A percentile compares a stretch with the other conserved stretches of the same genome.
phyloP scores from a whole-genome alignment of 35 echinoderm and acorn worm genomes.

The Chiridota heheva region DNA sequence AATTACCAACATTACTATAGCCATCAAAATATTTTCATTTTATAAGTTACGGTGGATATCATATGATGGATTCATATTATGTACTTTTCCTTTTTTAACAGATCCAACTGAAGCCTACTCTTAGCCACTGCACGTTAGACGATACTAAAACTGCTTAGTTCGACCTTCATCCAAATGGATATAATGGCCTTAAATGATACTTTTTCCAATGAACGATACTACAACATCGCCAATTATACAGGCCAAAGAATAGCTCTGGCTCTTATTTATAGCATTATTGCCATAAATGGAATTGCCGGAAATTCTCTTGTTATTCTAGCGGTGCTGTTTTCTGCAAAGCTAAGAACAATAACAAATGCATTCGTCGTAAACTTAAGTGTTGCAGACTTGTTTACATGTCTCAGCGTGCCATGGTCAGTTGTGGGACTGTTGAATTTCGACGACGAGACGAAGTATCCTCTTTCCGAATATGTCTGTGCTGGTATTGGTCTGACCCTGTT shows the following conservation, averaged over 20 bases:
- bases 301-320: conserved; percentile 78
- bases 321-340: conserved; percentile 64
- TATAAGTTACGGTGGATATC: too few relatives aligned
- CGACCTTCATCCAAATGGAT: too few relatives aligned
- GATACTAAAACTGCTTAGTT: too few relatives aligned
- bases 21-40: too few relatives aligned
- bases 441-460: conserved; percentile 27
- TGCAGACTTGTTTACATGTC: conserved; percentile 63
- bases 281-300: conserved; percentile 56
- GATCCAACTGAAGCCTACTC: too few relatives aligned
- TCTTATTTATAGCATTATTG: conserved; percentile 53
- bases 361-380: conserved; percentile 84
- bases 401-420: conserved; percentile 61
- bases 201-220: conserved; percentile 12
- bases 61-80: too few relatives aligned
- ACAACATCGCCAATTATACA: conserved; percentile 65
- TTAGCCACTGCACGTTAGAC: too few relatives aligned
- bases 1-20: too few relatives aligned
- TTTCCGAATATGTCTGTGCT: conserved; percentile 63
- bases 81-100: too few relatives aligned
- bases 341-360: conserved; percentile 85
- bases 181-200: too few relatives aligned
- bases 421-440: conserved; percentile 65
- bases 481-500: conserved; percentile 43
- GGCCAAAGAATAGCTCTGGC: conserved; percentile 52